These are phyloP conservation scores for Hippoglossus hippoglossus DNA, from an alignment of 2,797 vertebrate species.

Conservation along the genomic window DNA sequence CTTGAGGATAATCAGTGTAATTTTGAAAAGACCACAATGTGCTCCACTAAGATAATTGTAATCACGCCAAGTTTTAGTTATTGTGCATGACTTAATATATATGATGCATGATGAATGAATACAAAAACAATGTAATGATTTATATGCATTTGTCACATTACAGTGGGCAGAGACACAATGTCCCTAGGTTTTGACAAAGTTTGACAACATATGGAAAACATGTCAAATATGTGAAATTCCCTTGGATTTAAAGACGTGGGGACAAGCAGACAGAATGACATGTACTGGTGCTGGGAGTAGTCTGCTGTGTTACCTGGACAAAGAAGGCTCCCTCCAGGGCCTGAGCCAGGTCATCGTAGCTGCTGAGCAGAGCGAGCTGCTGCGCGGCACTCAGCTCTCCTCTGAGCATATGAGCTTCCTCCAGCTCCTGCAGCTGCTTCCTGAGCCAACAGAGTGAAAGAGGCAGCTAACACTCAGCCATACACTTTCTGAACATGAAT, in stretches of 20 bases:
- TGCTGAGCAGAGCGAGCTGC: conserved; percentile 88
- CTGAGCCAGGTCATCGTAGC: conserved; percentile 84
- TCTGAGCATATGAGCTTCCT: conserved; percentile 86
- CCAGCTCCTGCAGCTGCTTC: conserved; percentile 87
- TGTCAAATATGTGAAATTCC: no score
- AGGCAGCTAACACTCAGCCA: background rate
- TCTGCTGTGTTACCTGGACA: conserved; percentile 86
- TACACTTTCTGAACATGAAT: background rate
- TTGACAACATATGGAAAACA: no score
- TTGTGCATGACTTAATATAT: no score
- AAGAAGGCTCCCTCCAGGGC: conserved; percentile 92
- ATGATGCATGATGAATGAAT: no score
- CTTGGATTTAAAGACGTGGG: no score
- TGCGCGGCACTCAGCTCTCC: conserved; percentile 82
- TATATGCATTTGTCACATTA: no score
- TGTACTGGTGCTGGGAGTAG: background rate
- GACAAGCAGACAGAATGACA: background rate
- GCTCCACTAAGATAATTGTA: background rate
- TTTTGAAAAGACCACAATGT: background rate
- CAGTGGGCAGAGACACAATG: no score
- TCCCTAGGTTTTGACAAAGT: no score
- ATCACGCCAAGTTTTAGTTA: background rate
- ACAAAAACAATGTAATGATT: no score
- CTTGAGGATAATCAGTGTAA: conserved; percentile 22
- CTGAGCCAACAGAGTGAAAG: conserved; percentile 72